Percentiles rank a stretch among this genome's conserved stretches.
Evolutionary conservation across 2,113 vertebrate species (phyloP).

Genomic region (Alouatta palliata): DNA sequence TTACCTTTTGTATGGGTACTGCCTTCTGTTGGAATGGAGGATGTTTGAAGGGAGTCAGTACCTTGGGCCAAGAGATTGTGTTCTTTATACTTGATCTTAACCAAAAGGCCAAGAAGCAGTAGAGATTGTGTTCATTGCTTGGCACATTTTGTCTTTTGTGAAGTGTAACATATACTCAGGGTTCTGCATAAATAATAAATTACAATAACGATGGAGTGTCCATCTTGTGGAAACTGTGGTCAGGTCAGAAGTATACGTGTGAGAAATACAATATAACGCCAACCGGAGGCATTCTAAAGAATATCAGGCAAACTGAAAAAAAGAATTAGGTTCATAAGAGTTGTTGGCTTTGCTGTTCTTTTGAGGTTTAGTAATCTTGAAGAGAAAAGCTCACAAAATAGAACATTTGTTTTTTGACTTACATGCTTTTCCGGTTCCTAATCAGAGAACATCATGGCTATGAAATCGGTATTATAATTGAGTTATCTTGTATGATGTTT

Average conservation of each 20-base stretch:
- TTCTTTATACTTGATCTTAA: background rate
- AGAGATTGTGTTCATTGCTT: constrained; percentile 51
- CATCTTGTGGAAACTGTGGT: constrained; percentile 26
- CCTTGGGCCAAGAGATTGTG: background rate
- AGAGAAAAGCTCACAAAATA: constrained; percentile 29
- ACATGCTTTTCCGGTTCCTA: background rate
- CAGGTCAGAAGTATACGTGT: constrained; percentile 13
- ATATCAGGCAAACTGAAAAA: background rate
- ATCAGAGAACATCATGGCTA: background rate
- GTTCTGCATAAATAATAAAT: constrained; percentile 68
- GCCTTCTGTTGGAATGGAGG: constrained; percentile 6
- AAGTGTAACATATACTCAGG: constrained; percentile 17
- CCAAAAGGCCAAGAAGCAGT: too few relatives aligned
- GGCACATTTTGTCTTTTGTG: constrained; percentile 28
- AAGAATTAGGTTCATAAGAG: background rate
- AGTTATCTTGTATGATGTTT: constrained; percentile 15
- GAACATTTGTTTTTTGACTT: constrained; percentile 40
- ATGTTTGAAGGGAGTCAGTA: constrained; percentile 37
- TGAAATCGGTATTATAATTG: constrained; percentile 16
- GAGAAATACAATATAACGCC: constrained; percentile 23
- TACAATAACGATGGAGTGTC: background rate
- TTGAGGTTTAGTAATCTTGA: constrained; percentile 32
- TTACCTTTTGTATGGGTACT: background rate
- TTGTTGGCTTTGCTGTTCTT: constrained; percentile 46
- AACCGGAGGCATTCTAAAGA: background rate